A percentile compares a stretch with the other conserved stretches of the same genome.
Evolutionary conservation across 2,888 invertebrate genomes (phyloP).

Genomic region (Acleris sparsana): DNA sequence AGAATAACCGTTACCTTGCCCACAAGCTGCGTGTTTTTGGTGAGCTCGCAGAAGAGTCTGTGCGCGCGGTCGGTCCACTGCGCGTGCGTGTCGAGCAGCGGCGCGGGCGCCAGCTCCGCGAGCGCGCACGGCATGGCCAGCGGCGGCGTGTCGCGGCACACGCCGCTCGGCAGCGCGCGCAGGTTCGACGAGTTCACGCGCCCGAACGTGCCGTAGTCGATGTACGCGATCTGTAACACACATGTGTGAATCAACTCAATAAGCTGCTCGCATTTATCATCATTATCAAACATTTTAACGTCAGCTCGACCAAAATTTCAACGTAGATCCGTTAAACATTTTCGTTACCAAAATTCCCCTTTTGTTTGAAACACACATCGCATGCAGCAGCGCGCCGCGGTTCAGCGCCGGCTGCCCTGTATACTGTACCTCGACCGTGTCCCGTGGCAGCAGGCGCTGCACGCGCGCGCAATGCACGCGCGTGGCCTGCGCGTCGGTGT

Average conservation of each 20-base stretch:
- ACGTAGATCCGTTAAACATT: too few species aligned
- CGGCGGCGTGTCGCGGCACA: conserved; percentile 71
- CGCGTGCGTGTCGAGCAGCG: conserved; percentile 82
- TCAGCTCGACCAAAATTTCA: neutral
- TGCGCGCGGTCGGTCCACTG: conserved; percentile 85
- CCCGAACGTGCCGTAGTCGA: conserved; percentile 89
- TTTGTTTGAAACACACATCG: too few species aligned
- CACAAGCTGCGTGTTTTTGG: conserved; percentile 60
- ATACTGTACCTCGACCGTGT: too few species aligned
- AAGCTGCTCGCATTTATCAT: too few species aligned
- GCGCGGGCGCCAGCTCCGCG: conserved; percentile 87
- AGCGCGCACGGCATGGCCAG: conserved; percentile 89
- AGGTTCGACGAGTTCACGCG: conserved; percentile 73
- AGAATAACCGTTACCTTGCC: conserved; percentile 64
- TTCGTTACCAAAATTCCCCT: neutral
- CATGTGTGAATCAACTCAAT: neutral
- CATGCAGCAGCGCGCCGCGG: too few species aligned
- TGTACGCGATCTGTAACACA: conserved; percentile 85
- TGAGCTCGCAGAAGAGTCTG: conserved; percentile 68
- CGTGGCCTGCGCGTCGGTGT: too few species aligned
- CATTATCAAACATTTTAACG: too few species aligned
- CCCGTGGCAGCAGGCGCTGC: too few species aligned
- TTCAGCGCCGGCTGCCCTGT: too few species aligned
- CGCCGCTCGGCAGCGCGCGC: conserved; percentile 61
- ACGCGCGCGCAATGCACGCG: too few species aligned